Conservation (phyloP, 2,888 invertebrate genomes). For the Junonia oenone region DNA sequence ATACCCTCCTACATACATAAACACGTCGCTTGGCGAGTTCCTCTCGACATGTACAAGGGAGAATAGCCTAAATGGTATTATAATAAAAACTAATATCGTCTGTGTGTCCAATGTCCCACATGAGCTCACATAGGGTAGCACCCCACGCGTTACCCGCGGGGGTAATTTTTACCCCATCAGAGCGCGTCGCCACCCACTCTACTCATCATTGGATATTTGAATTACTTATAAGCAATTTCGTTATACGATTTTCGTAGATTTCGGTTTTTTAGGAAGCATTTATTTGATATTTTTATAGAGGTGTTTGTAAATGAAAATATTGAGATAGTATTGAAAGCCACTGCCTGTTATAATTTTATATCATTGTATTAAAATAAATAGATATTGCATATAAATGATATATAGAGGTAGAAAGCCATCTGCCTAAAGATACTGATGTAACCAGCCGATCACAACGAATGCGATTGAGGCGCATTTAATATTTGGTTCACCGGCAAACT, state of each 20-base stretch:
- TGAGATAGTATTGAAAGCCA: no score
- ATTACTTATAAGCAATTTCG: conserved; percentile 74
- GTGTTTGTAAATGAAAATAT: background rate
- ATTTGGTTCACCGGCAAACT: no score
- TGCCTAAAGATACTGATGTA: no score
- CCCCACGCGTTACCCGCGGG: conserved; percentile 62
- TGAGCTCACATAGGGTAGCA: conserved; percentile 55
- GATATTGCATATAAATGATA: no score
- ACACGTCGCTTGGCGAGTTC: conserved; percentile 35
- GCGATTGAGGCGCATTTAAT: no score
- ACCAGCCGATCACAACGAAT: no score
- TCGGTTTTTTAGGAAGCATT: conserved; percentile 38
- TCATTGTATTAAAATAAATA: no score
- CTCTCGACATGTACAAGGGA: conserved; percentile 32
- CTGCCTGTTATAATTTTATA: no score
- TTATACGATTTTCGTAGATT: conserved; percentile 51
- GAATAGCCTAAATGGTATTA: conserved; percentile 17
- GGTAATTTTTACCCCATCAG: conserved; percentile 79
- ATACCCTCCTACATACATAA: conserved; percentile 65
- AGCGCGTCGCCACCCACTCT: conserved; percentile 74
- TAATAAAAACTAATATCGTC: conserved; percentile 21
- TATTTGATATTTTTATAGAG: background rate
- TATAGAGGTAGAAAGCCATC: no score
- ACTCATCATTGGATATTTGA: conserved; percentile 76
- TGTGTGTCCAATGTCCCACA: conserved; percentile 18